A percentile compares a stretch with the other conserved stretches of the same genome.
These are phyloP conservation scores for Phthorimaea operculella DNA, from an alignment of 1,140 invertebrate species.

Conservation along the genomic window DNA sequence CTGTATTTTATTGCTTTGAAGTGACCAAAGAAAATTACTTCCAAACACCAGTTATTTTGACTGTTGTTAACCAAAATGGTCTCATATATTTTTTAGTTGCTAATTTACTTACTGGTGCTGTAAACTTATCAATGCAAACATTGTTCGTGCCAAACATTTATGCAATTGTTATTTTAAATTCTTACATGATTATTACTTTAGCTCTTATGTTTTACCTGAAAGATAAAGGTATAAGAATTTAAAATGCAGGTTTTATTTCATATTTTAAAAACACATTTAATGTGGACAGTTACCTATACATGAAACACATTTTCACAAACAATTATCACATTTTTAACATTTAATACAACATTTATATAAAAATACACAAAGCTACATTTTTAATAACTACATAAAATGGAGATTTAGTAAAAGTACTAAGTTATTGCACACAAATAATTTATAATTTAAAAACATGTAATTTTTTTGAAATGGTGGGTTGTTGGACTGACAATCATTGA, in stretches of 20 bases:
- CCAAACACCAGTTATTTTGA: conserved; percentile 69
- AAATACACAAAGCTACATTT: neutral
- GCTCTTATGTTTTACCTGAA: conserved; percentile 39
- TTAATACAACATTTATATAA: neutral
- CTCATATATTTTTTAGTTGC: conserved; percentile 81
- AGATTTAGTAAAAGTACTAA: no score
- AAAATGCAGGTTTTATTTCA: neutral
- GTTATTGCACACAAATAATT: no score
- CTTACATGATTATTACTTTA: conserved; percentile 70
- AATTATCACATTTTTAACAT: neutral
- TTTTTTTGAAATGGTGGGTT: no score
- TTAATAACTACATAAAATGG: no score
- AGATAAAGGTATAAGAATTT: conserved; percentile 22
- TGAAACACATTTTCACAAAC: neutral
- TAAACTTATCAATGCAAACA: conserved; percentile 79
- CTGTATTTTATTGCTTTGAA: conserved; percentile 70
- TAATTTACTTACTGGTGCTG: conserved; percentile 82
- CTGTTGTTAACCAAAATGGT: conserved; percentile 79
- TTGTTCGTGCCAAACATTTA: conserved; percentile 55
- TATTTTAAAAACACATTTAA: neutral
- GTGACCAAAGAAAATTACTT: conserved; percentile 36
- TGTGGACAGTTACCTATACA: neutral
- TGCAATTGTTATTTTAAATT: conserved; percentile 70
- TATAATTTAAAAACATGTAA: no score
- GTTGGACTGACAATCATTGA: no score